A percentile compares a stretch with the other conserved stretches of the same genome.
Conservation (phyloP, 2,888 invertebrate genomes). For the Ceramica pisi region DNA sequence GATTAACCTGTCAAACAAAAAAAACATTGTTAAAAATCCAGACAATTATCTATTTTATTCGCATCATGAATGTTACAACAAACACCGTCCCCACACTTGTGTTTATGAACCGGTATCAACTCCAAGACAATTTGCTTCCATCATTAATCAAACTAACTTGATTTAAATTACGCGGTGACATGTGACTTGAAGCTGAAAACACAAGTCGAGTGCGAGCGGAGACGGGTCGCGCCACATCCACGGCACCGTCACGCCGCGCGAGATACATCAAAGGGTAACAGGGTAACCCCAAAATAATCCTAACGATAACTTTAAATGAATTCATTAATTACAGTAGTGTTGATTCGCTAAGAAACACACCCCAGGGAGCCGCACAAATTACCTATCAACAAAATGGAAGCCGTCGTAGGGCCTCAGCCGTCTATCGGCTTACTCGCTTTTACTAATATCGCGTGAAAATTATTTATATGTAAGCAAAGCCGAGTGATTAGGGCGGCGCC, state of each 20-base stretch:
- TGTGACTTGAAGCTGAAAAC: slow-evolving; percentile 72
- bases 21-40: slow-evolving; percentile 3
- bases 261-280: slow-evolving; percentile 79
- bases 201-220: slow-evolving; percentile 50
- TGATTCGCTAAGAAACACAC: slow-evolving; percentile 85
- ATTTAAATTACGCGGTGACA: slow-evolving; percentile 75
- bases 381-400: slow-evolving; percentile 86
- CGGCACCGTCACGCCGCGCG: slow-evolving; percentile 39
- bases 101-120: slow-evolving; percentile 45
- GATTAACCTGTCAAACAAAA: slow-evolving; percentile 28
- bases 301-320: slow-evolving; percentile 86
- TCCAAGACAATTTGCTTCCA: slow-evolving; percentile 63
- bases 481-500: slow-evolving; percentile 66
- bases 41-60: neutral
- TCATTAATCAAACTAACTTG: slow-evolving; percentile 79
- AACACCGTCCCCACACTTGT: slow-evolving; percentile 18
- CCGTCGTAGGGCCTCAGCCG: slow-evolving; percentile 74
- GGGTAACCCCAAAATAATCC: slow-evolving; percentile 73
- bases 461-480: slow-evolving; percentile 72
- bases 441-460: slow-evolving; percentile 73
- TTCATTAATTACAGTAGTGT: slow-evolving; percentile 88
- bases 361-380: slow-evolving; percentile 81
- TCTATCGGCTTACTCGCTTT: slow-evolving; percentile 76
- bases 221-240: slow-evolving; percentile 36
- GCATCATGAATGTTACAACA: slow-evolving; percentile 1